Evolutionary conservation across 2,888 invertebrate species (phyloP), one percentile per base, ranked within the genome.

Genomic region (Vanessa cardui): DNA sequence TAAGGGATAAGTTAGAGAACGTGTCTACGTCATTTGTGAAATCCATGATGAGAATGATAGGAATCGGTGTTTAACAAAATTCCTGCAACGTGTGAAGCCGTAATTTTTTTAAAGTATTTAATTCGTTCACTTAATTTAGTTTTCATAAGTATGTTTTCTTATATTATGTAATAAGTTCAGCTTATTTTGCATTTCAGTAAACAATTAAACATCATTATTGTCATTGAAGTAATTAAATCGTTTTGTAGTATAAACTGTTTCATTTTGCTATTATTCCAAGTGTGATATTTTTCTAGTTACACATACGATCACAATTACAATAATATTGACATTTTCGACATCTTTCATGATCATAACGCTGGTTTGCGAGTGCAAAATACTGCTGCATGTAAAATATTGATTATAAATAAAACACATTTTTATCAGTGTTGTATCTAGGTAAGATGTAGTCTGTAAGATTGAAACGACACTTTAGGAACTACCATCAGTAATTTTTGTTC

Each of bases 111-210:
- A 47, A 73, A 73, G 69, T 73, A 73, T 73, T 73, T 69, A 64
- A 69, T 64, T 66, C 62, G 62, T 69, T 72, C 66, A 71, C 71
- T 73, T 73, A 71, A 69, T 68, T 69, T 72, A 71, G 65, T 52
- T 67, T 68, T 45, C 52, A 59, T 69, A 59, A 39, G 56, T 69
- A 62, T 45, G 61, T 62, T 69, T 65, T 54, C 59, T 68, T 64
- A 50, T 56, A 26, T 47, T 31, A 58, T 39, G 8, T 45, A 9
- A 26, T 46, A 60, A 46, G 21, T 59, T 39, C 46, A 31, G 46
- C 31, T 60, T n/a, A 31, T 60, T n/a, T 20, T 44, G 44, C 12
- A 33, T 50, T 39, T 20, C 8, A n/a, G 16, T 33, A 54, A 33
- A 26, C 15, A 31, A 9, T 46, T 62, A 18, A 20, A 52, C 18